Evolutionary conservation across 2,888 invertebrate genomes (phyloP), one percentile per base, ranked within the genome.

Genomic region (Mechanitis mazaeus): DNA sequence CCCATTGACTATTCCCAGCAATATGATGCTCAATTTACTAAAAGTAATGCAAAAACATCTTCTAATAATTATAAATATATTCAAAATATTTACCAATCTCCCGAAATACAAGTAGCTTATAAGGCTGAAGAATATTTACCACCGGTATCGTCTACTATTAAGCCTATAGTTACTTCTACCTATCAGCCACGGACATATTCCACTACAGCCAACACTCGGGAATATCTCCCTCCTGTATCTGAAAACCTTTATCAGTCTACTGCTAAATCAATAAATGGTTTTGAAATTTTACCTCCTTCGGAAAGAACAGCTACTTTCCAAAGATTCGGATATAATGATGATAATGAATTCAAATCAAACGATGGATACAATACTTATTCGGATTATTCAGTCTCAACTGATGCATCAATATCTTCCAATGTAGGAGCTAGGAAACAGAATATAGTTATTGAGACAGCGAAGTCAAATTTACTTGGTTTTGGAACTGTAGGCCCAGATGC

Each of bases 61-160:
- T 31, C 7, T 50, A 50, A 50, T 50, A 75, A 75, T 12, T 78
- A 77, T 5, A 79, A 77, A 64, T 85, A 81, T 63, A 80, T 82
- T 55, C 83, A 83, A 72, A 76, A 76, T 20, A 71, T 72, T 56
- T 85, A 84, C 60, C 79, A 86, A 67, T 72, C 80, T 1, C 87
- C 89, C 45, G 86, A 90, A 72, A 83, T 89, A 60, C 87, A 88
- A 72, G 76, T 79, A 11, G 82, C 72, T 11, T 86, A 87, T 66
- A 84, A 84, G 68, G 77, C 80, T 28, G 86, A 87, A 72, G 87
- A 88, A 71, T 90, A 89, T 67, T 73, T 89, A 47, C 87, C 83
- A 33, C 87, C 89, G 46, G 81, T 81, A 0, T 81, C 79, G 6
- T 64, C 66, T 35, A 64, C 61, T 31, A 56, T 47, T 20, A 58